These are phyloP conservation scores for Xestia sexstrigata DNA, from an alignment of 2,888 invertebrate species.

Conservation along the genomic window DNA sequence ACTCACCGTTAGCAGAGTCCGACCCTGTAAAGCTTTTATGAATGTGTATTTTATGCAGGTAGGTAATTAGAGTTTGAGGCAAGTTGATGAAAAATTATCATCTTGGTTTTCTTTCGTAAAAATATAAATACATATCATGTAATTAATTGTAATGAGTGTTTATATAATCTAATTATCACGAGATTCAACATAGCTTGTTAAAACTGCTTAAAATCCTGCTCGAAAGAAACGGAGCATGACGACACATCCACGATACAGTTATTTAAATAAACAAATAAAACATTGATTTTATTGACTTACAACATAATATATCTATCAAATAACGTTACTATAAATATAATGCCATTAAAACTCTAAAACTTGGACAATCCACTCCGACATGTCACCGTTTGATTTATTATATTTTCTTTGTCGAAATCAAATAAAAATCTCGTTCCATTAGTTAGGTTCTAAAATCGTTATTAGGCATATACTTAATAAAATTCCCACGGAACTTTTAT, in stretches of 20 bases:
- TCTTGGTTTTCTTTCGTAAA: conserved; percentile 37
- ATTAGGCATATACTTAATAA: conserved; percentile 69
- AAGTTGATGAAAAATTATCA: conserved; percentile 34
- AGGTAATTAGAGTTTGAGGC: conserved; percentile 41
- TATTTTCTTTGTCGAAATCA: conserved; percentile 50
- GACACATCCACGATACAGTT: conserved; percentile 51
- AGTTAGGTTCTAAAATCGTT: conserved; percentile 72
- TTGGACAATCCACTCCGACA: conserved; percentile 42
- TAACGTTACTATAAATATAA: conserved; percentile 48
- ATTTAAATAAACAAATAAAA: conserved; percentile 60
- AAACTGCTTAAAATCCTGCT: conserved; percentile 57
- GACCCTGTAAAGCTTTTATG: conserved; percentile 24
- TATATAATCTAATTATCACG: conserved; percentile 55
- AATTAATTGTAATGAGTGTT: conserved; percentile 63
- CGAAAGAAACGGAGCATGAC: conserved; percentile 56
- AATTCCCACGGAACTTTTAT: conserved; percentile 73
- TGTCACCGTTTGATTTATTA: conserved; percentile 66
- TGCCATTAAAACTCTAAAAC: conserved; percentile 50
- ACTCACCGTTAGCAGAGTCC: background rate
- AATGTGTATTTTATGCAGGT: conserved; percentile 18
- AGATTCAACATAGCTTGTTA: conserved; percentile 55
- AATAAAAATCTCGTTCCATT: conserved; percentile 71
- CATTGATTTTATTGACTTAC: conserved; percentile 62
- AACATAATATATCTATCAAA: conserved; percentile 55
- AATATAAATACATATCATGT: conserved; percentile 52